These are phyloP conservation scores for Chymomyza fuscimana DNA, from an alignment of 2,888 invertebrate species.

Conservation along the genomic window DNA sequence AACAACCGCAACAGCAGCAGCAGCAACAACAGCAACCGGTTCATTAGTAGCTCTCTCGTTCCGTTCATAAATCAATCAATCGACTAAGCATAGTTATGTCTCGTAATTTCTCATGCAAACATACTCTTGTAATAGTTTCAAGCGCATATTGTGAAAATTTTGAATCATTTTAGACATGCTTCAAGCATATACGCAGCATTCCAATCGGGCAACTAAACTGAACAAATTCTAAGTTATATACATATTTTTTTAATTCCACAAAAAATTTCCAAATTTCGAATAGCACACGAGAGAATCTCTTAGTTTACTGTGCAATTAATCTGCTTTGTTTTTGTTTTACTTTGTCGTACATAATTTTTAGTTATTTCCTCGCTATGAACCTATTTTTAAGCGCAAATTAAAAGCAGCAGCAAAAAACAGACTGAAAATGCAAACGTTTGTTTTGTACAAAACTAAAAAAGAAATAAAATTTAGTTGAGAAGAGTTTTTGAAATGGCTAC, in stretches of 20 bases:
- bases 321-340: constrained; percentile 37
- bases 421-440: constrained; percentile 68
- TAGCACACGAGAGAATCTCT: constrained; percentile 53
- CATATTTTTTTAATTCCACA: constrained; percentile 24
- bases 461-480: constrained; percentile 35
- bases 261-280: constrained; percentile 56
- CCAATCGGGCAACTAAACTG: constrained; percentile 56
- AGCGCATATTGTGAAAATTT: constrained; percentile 42
- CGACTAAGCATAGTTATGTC: constrained; percentile 39
- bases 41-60: constrained; percentile 50
- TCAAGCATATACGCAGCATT: constrained; percentile 46
- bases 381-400: constrained; percentile 47
- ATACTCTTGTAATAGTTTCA: constrained; percentile 30
- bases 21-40: constrained; percentile 51
- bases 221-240: constrained; percentile 55
- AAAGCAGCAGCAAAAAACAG: constrained; percentile 51
- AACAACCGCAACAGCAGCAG: constrained; percentile 55
- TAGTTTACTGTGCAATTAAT: constrained; percentile 49
- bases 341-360: constrained; percentile 37
- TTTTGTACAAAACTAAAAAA: constrained; percentile 53
- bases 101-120: constrained; percentile 26
- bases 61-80: constrained; percentile 38
- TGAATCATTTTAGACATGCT: constrained; percentile 41
- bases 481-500: constrained; percentile 41
- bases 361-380: constrained; percentile 47